Conservation (phyloP, 2,797 vertebrate species). For the Catostomus latipinnis region DNA sequence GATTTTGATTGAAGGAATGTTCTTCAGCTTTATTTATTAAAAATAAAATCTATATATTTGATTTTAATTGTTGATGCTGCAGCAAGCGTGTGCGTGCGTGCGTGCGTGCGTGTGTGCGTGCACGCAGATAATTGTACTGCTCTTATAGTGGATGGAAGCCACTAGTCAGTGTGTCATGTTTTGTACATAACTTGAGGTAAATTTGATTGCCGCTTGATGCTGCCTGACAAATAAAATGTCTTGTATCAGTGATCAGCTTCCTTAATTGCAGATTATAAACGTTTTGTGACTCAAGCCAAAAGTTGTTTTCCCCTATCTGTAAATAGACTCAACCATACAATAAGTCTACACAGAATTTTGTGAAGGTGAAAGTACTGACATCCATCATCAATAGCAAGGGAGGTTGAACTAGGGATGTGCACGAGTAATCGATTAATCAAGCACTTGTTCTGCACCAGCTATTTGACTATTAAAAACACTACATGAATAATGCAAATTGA, state of each 20-base stretch:
- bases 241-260: constrained; percentile 80
- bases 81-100: constrained; percentile 67
- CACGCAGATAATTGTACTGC: constrained; percentile 57
- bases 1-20: constrained; percentile 79
- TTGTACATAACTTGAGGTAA: constrained; percentile 82
- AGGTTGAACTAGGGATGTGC: too few relatives aligned
- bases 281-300: constrained; percentile 58
- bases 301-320: constrained; percentile 43
- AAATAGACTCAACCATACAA: not conserved
- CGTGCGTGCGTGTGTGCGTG: too few relatives aligned
- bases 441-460: too few relatives aligned
- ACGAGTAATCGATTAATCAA: too few relatives aligned
- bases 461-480: too few relatives aligned
- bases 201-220: constrained; percentile 75
- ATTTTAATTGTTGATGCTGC: constrained; percentile 75
- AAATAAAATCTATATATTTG: constrained; percentile 65
- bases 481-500: too few relatives aligned
- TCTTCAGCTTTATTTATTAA: constrained; percentile 86
- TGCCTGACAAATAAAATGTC: constrained; percentile 77
- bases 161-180: constrained; percentile 74
- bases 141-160: constrained; percentile 68
- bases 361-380: not conserved
- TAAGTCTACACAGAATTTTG: not conserved
- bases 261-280: constrained; percentile 78
- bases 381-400: too few relatives aligned